Base-by-base conservation (phyloP, 2,113 vertebrate genomes). In the Psittacara wagleri region DNA sequence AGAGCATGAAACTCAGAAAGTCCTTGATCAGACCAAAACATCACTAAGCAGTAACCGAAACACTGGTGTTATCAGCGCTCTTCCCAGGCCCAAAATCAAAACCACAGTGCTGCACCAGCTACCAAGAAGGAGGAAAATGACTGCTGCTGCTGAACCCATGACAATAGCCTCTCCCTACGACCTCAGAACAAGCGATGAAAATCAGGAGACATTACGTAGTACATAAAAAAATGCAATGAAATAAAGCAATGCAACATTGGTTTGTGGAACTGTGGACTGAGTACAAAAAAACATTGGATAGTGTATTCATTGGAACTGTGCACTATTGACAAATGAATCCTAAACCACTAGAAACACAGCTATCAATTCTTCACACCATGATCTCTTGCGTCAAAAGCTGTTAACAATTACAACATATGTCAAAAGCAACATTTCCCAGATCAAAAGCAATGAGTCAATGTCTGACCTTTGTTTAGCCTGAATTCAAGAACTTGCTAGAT, bases 391-490 rank as follows among this genome's bases (percentile, higher is more conserved):
- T 95, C 81, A 91, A 94, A 95, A 94, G 48, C 67, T 91, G 62
- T 84, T 94, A 85, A 88, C 52, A 67, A 80, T 95, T 95, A 57
- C 52, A 76, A 52, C 86, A 63, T 76, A 94, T 78, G 62, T 92
- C 94, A 87, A 81, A 90, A 94, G 59, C 31, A 95, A 63, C 41
- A 35, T 87, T 93, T 83, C 61, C 64, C 23, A 35, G n/a, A 80
- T 90, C 67, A 81, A 77, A 94, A 95, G 31, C 54, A 76, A 79
- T 95, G 94, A 90, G 62, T 96, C 89, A 96, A 75, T 94, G n/a
- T 96, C 72, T 96, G 94, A 85, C 84, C 92, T 86, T 83, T 89
- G 46, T 90, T 94, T 91, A 88, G 31, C 41, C 37, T 82, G 62
- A 84, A 89, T 91, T 94, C 74, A 88, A 51, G 80, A 88, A 94